Base-by-base conservation (phyloP, 2,797 vertebrate species). In the Streptopelia turtur region DNA sequence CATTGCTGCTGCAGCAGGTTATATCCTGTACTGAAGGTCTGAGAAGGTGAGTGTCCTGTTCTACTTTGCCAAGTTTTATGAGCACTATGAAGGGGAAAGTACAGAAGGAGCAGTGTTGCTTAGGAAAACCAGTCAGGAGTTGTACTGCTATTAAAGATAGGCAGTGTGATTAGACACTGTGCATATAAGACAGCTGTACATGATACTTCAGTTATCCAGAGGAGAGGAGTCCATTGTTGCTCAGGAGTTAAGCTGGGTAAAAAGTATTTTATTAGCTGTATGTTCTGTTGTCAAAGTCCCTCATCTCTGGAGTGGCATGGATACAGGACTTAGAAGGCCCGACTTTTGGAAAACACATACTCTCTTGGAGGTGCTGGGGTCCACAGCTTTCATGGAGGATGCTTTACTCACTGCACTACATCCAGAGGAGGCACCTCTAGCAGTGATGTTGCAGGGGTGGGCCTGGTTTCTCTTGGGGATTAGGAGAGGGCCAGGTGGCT, bases 121-220 rank as follows among this genome's bases (percentile, higher is more conserved):
- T 56, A 37, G 49, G 25, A 24, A 56, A 63, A 87, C 3, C 1
- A 31, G 12, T 28, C 27, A 71, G 52, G 28, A 70, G 30, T 63
- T 35, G 4, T 27, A 24, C 5, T 0, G 0, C 5, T 76, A 0
- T 27, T 74, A 30, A 10, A 27, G 49, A 49, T 57, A 56, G 20
- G 10, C 10, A 56, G 6, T 37, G 18, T 70, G 14, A 16, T 35
- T 35, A 31, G 25, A 7, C 50, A 7, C 23, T 43, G 8, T 49
- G 18, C 3, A 8, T 30, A 15, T 10, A 30, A 39, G 63, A 25
- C 0, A 3, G 45, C 41, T 4, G 1, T 6, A 1, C 1, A 2
- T 47, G 30, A 12, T 59, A 37, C 5, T 16, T 41, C 16, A 64
- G 11, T 43, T 39, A 20, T 18, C 45, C 16, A 24, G 47, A 82